A percentile compares a stretch with the other conserved stretches of the same genome.
Evolutionary conservation across 2,113 vertebrate species (phyloP).

Genomic region (Heteronetta atricapilla): DNA sequence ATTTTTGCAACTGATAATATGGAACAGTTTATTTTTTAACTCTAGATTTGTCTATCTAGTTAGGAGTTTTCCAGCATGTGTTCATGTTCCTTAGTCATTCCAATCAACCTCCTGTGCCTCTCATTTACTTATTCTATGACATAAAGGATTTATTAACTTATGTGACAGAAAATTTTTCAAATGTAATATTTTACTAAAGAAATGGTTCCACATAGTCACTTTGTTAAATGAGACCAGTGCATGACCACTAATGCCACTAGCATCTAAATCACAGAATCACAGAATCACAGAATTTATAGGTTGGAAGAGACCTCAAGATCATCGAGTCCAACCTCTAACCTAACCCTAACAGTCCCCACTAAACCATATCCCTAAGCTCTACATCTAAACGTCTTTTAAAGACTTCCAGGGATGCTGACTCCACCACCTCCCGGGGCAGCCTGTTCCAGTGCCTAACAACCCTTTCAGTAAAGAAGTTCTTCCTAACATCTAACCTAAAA

Average conservation of each 20-base stretch:
- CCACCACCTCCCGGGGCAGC: too few relatives aligned
- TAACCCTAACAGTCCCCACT: too few relatives aligned
- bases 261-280: too few relatives aligned
- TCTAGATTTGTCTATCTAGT: background rate
- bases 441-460: too few relatives aligned
- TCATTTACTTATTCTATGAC: background rate
- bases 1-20: background rate
- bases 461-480: too few relatives aligned
- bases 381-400: too few relatives aligned
- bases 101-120: background rate
- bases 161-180: background rate
- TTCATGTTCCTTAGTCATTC: background rate
- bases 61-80: rapidly evolving
- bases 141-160: background rate
- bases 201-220: background rate
- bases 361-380: too few relatives aligned
- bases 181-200: background rate
- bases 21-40: background rate
- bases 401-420: too few relatives aligned
- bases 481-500: too few relatives aligned
- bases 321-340: too few relatives aligned
- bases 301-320: too few relatives aligned
- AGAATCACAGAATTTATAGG: too few relatives aligned
- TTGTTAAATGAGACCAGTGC: background rate
- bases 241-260: background rate